Conservation (phyloP, 2,888 invertebrate species). For the Sesamia inferens region DNA sequence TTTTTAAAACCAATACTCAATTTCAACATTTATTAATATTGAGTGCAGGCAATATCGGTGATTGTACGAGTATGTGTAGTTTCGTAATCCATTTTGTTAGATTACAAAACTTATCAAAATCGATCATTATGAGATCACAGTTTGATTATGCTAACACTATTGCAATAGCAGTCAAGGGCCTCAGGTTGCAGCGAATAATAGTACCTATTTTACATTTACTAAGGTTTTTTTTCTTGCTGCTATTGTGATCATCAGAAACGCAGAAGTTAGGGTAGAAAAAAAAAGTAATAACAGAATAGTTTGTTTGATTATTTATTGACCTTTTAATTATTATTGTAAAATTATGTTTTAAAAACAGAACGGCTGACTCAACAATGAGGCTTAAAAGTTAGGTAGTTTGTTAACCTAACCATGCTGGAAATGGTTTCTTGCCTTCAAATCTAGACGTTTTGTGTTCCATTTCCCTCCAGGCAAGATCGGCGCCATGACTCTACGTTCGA, state of each 20-base stretch:
- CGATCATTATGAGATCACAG: no score
- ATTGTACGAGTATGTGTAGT: no score
- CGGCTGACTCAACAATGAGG: not conserved
- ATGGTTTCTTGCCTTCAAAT: constrained; percentile 42
- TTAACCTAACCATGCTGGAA: not conserved
- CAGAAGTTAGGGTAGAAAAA: not conserved
- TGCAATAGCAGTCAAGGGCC: no score
- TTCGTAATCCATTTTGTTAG: no score
- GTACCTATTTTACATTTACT: not conserved
- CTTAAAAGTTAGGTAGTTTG: not conserved
- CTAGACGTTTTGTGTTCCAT: constrained; percentile 78
- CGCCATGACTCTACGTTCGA: constrained; percentile 76
- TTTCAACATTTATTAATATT: no score
- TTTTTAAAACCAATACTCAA: no score
- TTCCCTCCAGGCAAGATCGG: constrained; percentile 74
- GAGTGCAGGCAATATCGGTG: no score
- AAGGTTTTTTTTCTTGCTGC: not conserved
- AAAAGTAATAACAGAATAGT: not conserved
- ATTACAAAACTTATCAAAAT: no score
- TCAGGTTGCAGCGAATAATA: not conserved
- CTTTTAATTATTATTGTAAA: not conserved
- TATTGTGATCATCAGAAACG: not conserved
- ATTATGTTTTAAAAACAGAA: not conserved
- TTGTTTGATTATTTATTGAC: not conserved
- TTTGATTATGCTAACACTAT: no score